Evolutionary conservation across 1,140 invertebrate species (phyloP).

Genomic region (Pseudomyrmex dendroicus): DNA sequence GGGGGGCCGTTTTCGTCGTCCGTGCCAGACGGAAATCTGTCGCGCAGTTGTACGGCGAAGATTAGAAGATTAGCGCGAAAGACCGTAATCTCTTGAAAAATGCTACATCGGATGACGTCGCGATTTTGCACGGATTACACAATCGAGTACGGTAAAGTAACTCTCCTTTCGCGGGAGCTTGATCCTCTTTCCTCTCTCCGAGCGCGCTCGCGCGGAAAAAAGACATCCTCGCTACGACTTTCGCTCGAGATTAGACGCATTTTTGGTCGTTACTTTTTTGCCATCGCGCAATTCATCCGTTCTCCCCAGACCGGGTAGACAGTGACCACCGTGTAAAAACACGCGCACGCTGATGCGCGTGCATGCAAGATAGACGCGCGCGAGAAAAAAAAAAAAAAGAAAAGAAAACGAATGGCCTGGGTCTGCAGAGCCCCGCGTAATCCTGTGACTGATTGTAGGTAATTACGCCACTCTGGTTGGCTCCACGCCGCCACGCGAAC

Average conservation of each 20-base stretch:
- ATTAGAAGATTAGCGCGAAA: not conserved
- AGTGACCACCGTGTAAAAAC: conserved; percentile 37
- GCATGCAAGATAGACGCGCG: conserved; percentile 50
- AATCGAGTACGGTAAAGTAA: not conserved
- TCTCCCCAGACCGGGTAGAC: not conserved
- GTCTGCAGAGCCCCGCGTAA: conserved; percentile 62
- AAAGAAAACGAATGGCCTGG: conserved; percentile 28
- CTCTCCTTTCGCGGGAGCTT: not conserved
- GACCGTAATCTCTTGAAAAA: not conserved
- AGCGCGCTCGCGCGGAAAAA: conserved; percentile 9
- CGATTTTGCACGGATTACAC: not conserved
- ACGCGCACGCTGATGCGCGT: conserved; percentile 42
- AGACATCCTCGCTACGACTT: conserved; percentile 27
- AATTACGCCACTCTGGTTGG: conserved; percentile 68
- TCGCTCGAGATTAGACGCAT: conserved; percentile 53
- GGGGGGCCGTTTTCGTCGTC: not conserved
- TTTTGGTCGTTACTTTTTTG: conserved; percentile 51
- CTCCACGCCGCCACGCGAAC: conserved; percentile 64
- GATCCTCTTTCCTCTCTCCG: conserved; percentile 21
- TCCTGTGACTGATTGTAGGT: conserved; percentile 72
- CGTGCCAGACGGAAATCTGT: not conserved
- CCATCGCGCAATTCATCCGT: conserved; percentile 35
- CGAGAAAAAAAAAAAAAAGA: conserved; percentile 31
- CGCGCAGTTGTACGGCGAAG: not conserved
- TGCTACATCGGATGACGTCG: not conserved